Evolutionary conservation across 2,797 vertebrate species (phyloP), one percentile per base, ranked within the genome.

Genomic region (Rhinogobio ventralis): DNA sequence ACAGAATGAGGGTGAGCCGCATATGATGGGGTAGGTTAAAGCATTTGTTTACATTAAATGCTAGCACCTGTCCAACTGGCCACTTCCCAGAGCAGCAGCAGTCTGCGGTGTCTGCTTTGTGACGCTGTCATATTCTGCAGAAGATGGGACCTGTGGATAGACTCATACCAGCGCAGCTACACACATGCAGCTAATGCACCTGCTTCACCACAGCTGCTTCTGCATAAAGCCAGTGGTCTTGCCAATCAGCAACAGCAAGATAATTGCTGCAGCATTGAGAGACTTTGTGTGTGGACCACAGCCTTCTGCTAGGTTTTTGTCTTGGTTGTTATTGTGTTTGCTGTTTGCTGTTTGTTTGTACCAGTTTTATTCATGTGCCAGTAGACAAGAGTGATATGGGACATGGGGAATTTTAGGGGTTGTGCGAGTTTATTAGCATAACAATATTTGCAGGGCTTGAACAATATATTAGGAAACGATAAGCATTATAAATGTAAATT

Each of bases 31-130:
- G 87, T 85, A 77, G 84, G 85, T 86, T 85, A 83, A 87, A 87
- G 85, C 81, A 82, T 90, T 93, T 90, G 86, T 90, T 93, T 87
- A 90, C 86, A 86, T 86, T 90, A 90, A 93, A 93, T 86, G 90
- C 89, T 84, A 86, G 60, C 93, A 94, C 90, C 92, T 94, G 92
- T 89, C 77, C 88, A 86, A 92, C 90, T 91, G 91, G 90, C 90
- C 89, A 88, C 90, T 73, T 85, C 71, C 82, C 78, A 75, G 77
- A 86, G 49, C 42, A 84, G 49, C 72, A 71, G 60, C 49, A 36
- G 73, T 67, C 79, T 83, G 46, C 53, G 20, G 20, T 45, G 55
- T 64, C 86, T 82, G 75, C 79, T 55, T 75, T 75, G 55, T 71
- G 83, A 81, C 23, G 74, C 62, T 77, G 79, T 49, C 64, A 60